A percentile compares a stretch with the other conserved stretches of the same genome.
phyloP scores from a whole-genome alignment of 1,140 invertebrate species.

The Frieseomelitta varia region DNA sequence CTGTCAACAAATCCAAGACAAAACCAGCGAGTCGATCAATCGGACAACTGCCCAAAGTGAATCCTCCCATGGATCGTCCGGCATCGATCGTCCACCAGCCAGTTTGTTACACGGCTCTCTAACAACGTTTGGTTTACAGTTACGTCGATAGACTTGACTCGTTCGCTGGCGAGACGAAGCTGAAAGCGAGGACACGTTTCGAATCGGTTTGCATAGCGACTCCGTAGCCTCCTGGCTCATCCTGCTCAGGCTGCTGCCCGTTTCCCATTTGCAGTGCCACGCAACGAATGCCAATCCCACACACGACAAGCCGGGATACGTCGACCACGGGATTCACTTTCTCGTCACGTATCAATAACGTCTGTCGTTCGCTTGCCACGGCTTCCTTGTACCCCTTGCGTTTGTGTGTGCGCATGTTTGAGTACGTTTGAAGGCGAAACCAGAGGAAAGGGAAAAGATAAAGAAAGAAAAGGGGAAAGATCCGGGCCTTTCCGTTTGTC shows the following conservation, averaged over 20 bases:
- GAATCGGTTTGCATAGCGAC: constrained; percentile 64
- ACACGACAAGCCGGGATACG: constrained; percentile 20
- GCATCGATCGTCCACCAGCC: background rate
- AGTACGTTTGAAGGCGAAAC: background rate
- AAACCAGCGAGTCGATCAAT: background rate
- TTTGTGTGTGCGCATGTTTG: too few relatives aligned
- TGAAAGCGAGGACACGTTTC: constrained; percentile 43
- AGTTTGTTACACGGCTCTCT: background rate
- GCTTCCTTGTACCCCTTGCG: constrained; percentile 39
- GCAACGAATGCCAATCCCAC: constrained; percentile 66
- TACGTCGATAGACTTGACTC: background rate
- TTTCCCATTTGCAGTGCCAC: constrained; percentile 51
- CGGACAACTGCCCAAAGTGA: background rate
- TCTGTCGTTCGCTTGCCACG: constrained; percentile 45
- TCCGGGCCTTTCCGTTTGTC: constrained; percentile 18
- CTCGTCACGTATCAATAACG: constrained; percentile 65
- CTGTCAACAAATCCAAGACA: background rate
- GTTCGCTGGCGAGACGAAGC: background rate
- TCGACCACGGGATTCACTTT: constrained; percentile 43
- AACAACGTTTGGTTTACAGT: background rate
- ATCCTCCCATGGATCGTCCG: background rate
- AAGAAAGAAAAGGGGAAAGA: background rate
- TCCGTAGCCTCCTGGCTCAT: constrained; percentile 52
- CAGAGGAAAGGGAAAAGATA: background rate
- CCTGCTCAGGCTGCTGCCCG: constrained; percentile 24